Evolutionary conservation across 2,113 vertebrate genomes (phyloP).

Genomic region (Anhinga anhinga): DNA sequence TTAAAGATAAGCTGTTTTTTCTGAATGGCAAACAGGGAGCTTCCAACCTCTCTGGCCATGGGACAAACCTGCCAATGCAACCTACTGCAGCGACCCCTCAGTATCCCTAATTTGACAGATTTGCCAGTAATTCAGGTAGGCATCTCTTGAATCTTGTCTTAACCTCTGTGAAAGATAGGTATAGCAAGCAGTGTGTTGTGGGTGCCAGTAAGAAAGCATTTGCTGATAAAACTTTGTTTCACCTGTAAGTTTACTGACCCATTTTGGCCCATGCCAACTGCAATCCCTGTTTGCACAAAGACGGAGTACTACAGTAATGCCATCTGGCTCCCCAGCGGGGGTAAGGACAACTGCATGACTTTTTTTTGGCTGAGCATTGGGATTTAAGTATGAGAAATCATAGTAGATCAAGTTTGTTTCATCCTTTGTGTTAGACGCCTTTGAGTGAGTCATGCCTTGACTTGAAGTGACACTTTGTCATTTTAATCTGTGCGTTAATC

Average conservation of each 20-base stretch:
- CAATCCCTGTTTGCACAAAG: background rate
- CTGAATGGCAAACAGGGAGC: background rate
- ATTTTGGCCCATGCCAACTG: background rate
- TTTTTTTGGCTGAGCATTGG: background rate
- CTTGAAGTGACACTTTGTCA: background rate
- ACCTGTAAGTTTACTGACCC: background rate
- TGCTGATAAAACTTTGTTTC: background rate
- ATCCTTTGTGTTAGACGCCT: background rate
- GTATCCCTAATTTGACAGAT: background rate
- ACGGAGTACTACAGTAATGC: background rate
- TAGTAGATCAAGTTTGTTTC: background rate
- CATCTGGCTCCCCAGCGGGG: fast-evolving
- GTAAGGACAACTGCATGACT: background rate
- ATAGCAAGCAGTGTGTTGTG: too few species aligned
- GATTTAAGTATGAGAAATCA: background rate
- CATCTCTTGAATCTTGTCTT: background rate
- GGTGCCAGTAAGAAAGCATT: background rate
- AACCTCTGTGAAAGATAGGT: background rate
- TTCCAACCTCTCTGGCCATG: background rate
- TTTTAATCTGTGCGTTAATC: background rate
- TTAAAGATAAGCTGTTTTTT: background rate
- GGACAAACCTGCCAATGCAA: background rate
- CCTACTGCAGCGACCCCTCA: background rate
- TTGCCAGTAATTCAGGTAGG: background rate
- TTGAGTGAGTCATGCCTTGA: background rate